Percentiles rank a stretch among this genome's conserved stretches.
Evolutionary conservation across 2,113 vertebrate genomes (phyloP).

Genomic region (Setophaga petechia): DNA sequence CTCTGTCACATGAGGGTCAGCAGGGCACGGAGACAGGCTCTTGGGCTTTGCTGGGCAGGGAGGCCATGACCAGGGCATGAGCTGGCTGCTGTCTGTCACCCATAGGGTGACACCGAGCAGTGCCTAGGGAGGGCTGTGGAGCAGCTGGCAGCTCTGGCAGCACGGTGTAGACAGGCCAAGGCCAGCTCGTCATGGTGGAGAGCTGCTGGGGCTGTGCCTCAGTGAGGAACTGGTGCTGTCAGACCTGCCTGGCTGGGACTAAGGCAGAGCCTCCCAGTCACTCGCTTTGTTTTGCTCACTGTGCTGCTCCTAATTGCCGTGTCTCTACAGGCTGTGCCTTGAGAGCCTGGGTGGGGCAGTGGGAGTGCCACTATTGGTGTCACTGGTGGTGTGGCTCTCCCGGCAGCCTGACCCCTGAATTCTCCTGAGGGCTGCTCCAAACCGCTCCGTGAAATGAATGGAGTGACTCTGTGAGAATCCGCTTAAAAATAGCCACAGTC

Average conservation of each 20-base stretch:
- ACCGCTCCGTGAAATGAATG: not conserved
- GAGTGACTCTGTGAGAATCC: not conserved
- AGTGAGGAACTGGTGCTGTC: rapidly evolving
- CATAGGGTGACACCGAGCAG: rapidly evolving
- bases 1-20: not conserved
- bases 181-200: not conserved
- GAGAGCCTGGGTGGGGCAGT: not conserved
- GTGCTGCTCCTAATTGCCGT: not conserved
- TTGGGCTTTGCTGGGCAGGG: not conserved
- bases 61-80: not conserved
- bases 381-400: rapidly evolving
- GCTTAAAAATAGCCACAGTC: not conserved
- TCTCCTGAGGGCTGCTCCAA: not conserved
- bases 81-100: not conserved
- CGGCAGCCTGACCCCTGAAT: rapidly evolving
- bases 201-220: not conserved
- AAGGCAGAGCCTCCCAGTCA: not conserved
- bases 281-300: rapidly evolving
- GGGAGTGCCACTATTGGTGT: rapidly evolving
- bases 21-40: not conserved
- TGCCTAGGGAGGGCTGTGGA: not conserved
- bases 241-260: not conserved
- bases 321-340: not conserved
- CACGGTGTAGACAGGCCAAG: rapidly evolving
- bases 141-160: not conserved